These are phyloP conservation scores for Calidris pugnax DNA, from an alignment of 2,113 vertebrate genomes.

Conservation along the genomic window DNA sequence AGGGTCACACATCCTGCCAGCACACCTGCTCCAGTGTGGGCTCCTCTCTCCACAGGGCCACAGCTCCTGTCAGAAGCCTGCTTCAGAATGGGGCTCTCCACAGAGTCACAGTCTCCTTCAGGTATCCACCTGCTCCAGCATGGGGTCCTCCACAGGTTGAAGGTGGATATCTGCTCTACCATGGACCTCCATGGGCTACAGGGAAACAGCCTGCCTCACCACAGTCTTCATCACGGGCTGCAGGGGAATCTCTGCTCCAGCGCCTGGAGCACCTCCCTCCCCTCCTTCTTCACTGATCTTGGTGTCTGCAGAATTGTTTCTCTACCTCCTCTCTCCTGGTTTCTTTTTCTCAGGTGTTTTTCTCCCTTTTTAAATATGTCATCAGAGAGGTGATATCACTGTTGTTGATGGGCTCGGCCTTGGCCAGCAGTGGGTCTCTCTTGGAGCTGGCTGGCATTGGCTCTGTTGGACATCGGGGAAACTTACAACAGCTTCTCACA, in stretches of 20 bases:
- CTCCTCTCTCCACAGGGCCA: neutral
- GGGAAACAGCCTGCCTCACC: neutral
- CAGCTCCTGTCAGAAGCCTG: neutral
- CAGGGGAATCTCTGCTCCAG: neutral
- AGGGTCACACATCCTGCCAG: neutral
- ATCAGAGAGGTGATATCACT: neutral
- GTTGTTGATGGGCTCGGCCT: neutral
- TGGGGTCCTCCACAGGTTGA: neutral
- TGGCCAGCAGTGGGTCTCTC: neutral
- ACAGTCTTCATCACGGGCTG: neutral
- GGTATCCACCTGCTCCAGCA: neutral
- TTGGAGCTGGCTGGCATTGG: neutral
- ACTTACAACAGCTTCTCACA: neutral
- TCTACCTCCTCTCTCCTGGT: neutral
- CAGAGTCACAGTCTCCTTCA: neutral
- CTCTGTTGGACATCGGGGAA: neutral
- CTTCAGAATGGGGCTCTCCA: neutral
- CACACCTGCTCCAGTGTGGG: neutral
- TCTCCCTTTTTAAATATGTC: neutral
- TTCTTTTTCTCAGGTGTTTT: neutral
- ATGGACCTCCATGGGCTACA: neutral
- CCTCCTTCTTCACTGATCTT: neutral
- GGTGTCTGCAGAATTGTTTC: neutral
- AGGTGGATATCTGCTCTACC: neutral
- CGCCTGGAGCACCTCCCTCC: neutral